Base-by-base conservation (phyloP, 92 coral and sea anemone species). In the Phenganax marumi region DNA sequence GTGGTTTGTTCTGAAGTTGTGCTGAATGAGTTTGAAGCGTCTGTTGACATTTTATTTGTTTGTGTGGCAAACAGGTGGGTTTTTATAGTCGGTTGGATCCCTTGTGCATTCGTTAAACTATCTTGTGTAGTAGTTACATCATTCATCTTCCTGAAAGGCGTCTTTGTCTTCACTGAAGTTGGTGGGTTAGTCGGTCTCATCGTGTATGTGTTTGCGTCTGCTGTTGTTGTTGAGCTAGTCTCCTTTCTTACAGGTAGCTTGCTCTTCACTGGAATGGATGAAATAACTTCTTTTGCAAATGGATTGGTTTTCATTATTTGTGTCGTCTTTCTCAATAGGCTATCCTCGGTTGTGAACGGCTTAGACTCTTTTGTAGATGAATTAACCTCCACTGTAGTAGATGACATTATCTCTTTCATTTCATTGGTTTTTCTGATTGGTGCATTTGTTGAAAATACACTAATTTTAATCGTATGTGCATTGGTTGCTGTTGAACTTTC, bases 401-500 rank as follows among this genome's bases (percentile, higher is more conserved):
- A 58, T 58, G 0, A 1, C 13, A 2, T 52, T 52, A 8, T 16
- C 57, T 52, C 57, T 8, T 16, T 52, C 43, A 52, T 52, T 52
- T 1, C 0, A 52, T 52, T 10, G 9, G 17, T 52, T 52, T 52
- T 52, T 10, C 43, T 33, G 43, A 33, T 33, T 33, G 43, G 43
- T 33, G 5, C 43, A 33, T 33, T 33, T 1, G 43, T 33, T 33
- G 43, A 33, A 33, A 33, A 33, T 33, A 33, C 43, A 33, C 5
- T 33, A 5, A 2, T 33, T 0, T 0, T 33, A 33, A 5, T 33
- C 43, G 43, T 33, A 33, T 2, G 43, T 33, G 70, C 6, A 46
- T 64, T 64, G 70, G 70, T 64, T 58, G n/a, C 8, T 64, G 70
- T 12, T 22, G 46, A 25, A 21, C 72, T 66, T 1, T 49, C 72